Percentiles rank a stretch among this genome's conserved stretches.
These are phyloP conservation scores for Nesidiocoris tenuis DNA, from an alignment of 2,888 invertebrate genomes.

Conservation along the genomic window DNA sequence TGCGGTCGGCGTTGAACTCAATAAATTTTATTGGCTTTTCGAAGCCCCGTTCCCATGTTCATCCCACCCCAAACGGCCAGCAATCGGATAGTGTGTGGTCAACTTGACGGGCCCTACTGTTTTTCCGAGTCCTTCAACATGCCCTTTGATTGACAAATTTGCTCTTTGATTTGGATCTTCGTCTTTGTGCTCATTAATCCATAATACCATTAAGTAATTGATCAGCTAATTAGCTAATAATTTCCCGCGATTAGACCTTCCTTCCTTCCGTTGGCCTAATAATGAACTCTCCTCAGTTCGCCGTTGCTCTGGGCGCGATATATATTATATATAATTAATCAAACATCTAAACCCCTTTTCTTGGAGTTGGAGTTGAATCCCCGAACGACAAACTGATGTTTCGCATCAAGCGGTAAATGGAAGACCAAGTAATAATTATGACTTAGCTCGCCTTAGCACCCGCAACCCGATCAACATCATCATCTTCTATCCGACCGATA, in stretches of 20 bases:
- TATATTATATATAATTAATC: background rate
- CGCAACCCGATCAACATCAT: too few relatives aligned
- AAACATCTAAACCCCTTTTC: background rate
- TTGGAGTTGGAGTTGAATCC: background rate
- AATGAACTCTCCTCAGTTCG: conserved; percentile 13
- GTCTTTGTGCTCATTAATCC: too few relatives aligned
- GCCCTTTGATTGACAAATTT: too few relatives aligned
- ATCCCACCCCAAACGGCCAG: too few relatives aligned
- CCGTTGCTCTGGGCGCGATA: background rate
- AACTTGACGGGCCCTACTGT: too few relatives aligned
- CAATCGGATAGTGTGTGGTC: too few relatives aligned
- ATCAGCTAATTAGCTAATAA: conserved; percentile 32
- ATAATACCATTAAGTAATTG: too few relatives aligned
- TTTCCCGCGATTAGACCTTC: conserved; percentile 32
- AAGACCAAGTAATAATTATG: background rate
- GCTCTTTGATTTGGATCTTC: too few relatives aligned
- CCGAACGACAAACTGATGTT: background rate
- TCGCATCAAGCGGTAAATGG: background rate
- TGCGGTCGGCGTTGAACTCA: too few relatives aligned
- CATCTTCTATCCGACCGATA: background rate
- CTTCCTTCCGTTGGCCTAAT: conserved; percentile 19
- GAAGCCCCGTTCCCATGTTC: too few relatives aligned
- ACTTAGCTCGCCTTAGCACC: background rate
- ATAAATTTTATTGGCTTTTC: too few relatives aligned
- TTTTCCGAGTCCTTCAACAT: too few relatives aligned